Base-by-base conservation (phyloP, 2,797 vertebrate species). In the Rhynchonycteris naso region DNA sequence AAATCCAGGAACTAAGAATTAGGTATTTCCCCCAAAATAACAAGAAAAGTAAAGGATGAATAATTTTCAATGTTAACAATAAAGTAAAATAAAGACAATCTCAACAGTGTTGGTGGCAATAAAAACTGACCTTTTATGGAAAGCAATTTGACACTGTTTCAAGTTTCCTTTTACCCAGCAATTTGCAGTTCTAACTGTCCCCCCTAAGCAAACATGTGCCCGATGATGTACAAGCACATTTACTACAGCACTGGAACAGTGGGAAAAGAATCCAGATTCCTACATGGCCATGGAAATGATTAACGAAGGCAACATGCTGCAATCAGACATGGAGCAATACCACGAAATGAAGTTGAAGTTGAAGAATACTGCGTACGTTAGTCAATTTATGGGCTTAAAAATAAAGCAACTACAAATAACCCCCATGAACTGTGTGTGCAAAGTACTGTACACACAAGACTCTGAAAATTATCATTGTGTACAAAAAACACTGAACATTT, bases 221-320 rank as follows among this genome's bases (percentile, higher is more conserved):
- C 68, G 75, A 82, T 83, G 33, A 63, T 75, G 12, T 54, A 61
- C 6, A 81, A 92, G 59, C 59, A 94, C 50, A 66, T 91, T 83
- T 83, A 95, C 33, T 66, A 54, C 6, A 88, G 43, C 28, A 82
- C 28, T 47, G 5, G 30, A 54, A 88, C 3, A 28, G 68, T 52
- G 13, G 8, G 4, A 63, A 24, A 80, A 72, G 14, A 52, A 38
- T 26, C 54, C 52, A 58, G 54, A 76, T 63, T 71, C 43, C 43
- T 54, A 61, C 11, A n/a, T 4, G 52, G 54, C 47, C n/a, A 69
- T 69, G 61, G 68, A 74, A 76, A 76, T 84, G 63, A 65, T 30
- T 33, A n/a, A 65, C 56, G 15, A 59, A 50, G 26, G 35, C n/a
- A 68, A 18, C 52, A 78, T 76, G 26, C 50, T 66, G 15, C 26